Evolutionary conservation across 2,113 vertebrate genomes (phyloP).

Genomic region (Hippocampus zosterae): DNA sequence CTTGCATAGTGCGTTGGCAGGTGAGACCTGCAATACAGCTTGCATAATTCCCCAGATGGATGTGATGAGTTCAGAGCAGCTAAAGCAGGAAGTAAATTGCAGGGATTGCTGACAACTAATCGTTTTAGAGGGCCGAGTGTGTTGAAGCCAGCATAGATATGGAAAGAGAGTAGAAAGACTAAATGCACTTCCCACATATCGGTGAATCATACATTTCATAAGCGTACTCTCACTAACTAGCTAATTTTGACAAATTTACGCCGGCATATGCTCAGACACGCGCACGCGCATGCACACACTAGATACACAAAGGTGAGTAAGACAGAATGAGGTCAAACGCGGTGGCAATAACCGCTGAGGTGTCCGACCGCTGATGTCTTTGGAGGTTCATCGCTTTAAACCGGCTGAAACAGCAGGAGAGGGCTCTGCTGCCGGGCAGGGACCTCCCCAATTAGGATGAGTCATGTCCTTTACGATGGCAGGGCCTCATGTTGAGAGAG

Average conservation of each 20-base stretch:
- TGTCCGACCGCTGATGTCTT: conserved; percentile 62
- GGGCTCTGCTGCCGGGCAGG: conserved; percentile 44
- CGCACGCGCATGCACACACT: conserved; percentile 3
- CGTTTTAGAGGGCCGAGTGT: conserved; percentile 62
- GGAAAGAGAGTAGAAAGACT: conserved; percentile 23
- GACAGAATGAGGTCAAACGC: conserved; percentile 72
- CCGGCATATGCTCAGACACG: conserved; percentile 9
- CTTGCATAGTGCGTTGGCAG: conserved; percentile 58
- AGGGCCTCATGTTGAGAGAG: conserved; percentile 37
- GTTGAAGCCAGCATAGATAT: conserved; percentile 10
- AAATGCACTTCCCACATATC: conserved; percentile 32
- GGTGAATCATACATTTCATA: conserved; percentile 16
- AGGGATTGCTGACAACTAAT: conserved; percentile 75
- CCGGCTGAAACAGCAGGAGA: conserved; percentile 65
- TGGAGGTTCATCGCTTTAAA: conserved; percentile 67
- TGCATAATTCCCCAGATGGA: conserved; percentile 75
- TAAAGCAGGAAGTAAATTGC: conserved; percentile 70
- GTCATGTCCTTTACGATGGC: conserved; percentile 58
- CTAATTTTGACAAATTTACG: conserved; percentile 20
- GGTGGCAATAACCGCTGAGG: conserved; percentile 55
- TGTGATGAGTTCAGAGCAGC: conserved; percentile 73
- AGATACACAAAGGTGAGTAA: conserved; percentile 54
- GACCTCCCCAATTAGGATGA: conserved; percentile 70
- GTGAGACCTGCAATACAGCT: conserved; percentile 66
- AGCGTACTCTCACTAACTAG: conserved; percentile 22